Evolutionary conservation across 2,797 vertebrate genomes (phyloP).

Genomic region (Alca torda): DNA sequence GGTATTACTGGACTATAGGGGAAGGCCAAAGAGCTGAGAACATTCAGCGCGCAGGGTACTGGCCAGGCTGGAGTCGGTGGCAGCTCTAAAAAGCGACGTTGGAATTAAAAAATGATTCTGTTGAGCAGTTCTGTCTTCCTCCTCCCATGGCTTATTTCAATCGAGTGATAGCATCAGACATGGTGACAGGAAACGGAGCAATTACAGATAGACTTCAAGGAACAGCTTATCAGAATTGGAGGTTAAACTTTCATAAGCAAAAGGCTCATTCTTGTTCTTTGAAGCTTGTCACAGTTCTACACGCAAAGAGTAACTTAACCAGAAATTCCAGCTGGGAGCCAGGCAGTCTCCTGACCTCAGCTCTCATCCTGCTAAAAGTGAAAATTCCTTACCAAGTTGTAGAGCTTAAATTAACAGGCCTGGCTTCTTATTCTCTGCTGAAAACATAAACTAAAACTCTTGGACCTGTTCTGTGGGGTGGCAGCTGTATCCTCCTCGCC

Average conservation of each 20-base stretch:
- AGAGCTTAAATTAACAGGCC: not conserved
- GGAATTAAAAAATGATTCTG: not conserved
- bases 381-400: not conserved
- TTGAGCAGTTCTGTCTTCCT: not conserved
- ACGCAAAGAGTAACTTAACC: not conserved
- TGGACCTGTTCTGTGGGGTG: not conserved
- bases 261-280: constrained; percentile 18
- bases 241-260: constrained; percentile 20
- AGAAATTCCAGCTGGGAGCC: not conserved
- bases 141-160: constrained; percentile 26
- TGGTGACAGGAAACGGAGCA: constrained; percentile 44
- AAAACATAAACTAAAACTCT: not conserved
- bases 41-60: not conserved
- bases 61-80: not conserved
- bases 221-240: constrained; percentile 23
- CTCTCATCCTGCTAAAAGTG: not conserved
- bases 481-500: not conserved
- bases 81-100: not conserved
- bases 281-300: not conserved
- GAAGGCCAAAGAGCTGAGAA: not conserved
- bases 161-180: constrained; percentile 27
- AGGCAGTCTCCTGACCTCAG: not conserved
- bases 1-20: not conserved
- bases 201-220: constrained; percentile 50
- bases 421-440: not conserved